phyloP scores from a whole-genome alignment of 2,797 vertebrate genomes.

The Steatocranus sp. region DNA sequence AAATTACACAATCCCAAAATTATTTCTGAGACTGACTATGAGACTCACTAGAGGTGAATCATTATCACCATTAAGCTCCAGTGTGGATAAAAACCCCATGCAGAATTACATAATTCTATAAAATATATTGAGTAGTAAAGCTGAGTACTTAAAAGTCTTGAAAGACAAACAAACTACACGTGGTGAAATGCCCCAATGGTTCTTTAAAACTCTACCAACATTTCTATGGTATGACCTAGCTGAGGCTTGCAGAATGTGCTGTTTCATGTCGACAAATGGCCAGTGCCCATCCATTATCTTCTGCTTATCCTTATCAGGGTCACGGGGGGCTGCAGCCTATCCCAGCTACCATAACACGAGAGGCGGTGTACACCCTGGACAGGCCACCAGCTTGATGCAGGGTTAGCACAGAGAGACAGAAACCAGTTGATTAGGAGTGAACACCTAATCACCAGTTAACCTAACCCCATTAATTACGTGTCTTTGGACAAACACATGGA shows the following conservation, averaged over 20 bases:
- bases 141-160: not conserved
- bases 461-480: fast-evolving
- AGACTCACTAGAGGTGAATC: not conserved
- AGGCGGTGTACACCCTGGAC: not conserved
- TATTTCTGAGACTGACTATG: not conserved
- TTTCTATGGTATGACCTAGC: not conserved
- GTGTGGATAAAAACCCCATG: not conserved
- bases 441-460: not conserved
- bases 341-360: not conserved
- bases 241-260: not conserved
- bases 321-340: not conserved
- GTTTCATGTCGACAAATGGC: not conserved
- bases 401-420: not conserved
- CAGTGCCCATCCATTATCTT: not conserved
- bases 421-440: not conserved
- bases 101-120: not conserved
- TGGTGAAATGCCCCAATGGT: not conserved
- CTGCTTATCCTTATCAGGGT: not conserved
- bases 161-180: not conserved
- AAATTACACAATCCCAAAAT: fast-evolving
- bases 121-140: not conserved
- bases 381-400: not conserved
- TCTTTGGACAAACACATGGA: not conserved
- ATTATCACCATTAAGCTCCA: not conserved
- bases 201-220: not conserved